Base-by-base conservation (phyloP, 2,888 invertebrate genomes). In the Cheilosia pagana region DNA sequence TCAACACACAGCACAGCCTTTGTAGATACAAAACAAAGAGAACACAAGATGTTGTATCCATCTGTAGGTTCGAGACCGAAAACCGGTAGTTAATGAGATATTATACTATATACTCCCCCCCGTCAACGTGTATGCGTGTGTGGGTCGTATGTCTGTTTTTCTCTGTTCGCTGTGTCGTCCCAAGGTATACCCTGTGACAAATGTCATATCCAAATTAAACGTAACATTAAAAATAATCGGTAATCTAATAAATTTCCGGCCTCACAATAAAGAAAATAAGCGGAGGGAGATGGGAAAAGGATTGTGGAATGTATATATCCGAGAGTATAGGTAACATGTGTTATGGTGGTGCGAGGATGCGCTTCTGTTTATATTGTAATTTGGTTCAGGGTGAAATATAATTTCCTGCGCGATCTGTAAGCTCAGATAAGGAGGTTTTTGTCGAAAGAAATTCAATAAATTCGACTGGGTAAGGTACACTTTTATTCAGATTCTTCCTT, bases 131-230 rank as follows among this genome's bases (percentile, higher is more conserved):
- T 39, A 50, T 77, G 78, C 71, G 78, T 39, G 57, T 77, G 78
- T 78, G 78, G 78, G 71, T 71, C 50, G 71, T 72, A 55, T 45
- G 21, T 48, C 41, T 55, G 12, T 62, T 53, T 71, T 71, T 10
- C 21, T 21, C 21, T 74, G 19, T 62, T 55, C 52, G 45, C 10
- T 52, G 57, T 70, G 68, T 70, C 28, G 35, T 55, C 55, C 35
- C 52, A 41, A 39, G 16, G n/a, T 25, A 25, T 8, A 0, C 21
- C 39, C 59, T 52, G 59, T 78, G 78, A 78, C 78, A 78, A 85
- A 85, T 81, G 81, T 85, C 85, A 85, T 79, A 79, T 83, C 78
- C 78, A 83, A 83, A 83, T 83, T 78, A 83, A 83, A 83, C 48
- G 71, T 71, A 60, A 71, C 67, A 70, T 75, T 81, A 75, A 81